Percentiles rank a stretch among this genome's conserved stretches.
Evolutionary conservation across 2,113 vertebrate species (phyloP).

Genomic region (Eupsittula cactorum): DNA sequence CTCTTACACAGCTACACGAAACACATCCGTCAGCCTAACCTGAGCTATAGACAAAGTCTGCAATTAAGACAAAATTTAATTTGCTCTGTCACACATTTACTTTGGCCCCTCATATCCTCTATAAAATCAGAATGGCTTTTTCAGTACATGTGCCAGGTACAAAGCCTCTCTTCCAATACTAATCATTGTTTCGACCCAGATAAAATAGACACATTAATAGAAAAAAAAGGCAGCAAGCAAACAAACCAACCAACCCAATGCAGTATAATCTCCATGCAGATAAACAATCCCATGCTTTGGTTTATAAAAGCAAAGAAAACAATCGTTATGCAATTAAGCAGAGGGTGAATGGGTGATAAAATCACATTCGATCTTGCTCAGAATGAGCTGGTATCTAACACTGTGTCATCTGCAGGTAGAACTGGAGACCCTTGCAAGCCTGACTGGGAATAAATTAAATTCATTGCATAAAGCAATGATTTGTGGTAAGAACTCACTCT

Average conservation of each 20-base stretch:
- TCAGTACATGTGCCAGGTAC: not conserved
- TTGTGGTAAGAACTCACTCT: not conserved
- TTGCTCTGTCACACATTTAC: not conserved
- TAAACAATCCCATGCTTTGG: not conserved
- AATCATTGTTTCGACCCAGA: constrained; percentile 21
- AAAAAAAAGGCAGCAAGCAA: not conserved
- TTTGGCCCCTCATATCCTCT: not conserved
- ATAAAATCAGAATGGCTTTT: not conserved
- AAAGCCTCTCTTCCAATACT: not conserved
- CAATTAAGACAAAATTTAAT: not conserved
- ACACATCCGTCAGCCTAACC: not conserved
- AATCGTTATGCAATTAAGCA: not conserved
- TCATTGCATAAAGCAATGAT: not conserved
- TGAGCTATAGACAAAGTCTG: not conserved
- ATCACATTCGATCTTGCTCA: not conserved
- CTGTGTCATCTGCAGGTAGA: not conserved
- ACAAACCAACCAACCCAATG: not conserved
- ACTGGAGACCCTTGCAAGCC: not conserved
- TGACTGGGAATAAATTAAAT: constrained; percentile 12
- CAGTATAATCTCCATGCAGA: not conserved
- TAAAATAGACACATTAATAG: not conserved
- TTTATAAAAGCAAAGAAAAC: not conserved
- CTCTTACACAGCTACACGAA: not conserved
- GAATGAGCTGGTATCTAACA: not conserved
- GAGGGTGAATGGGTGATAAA: not conserved